phyloP scores from a whole-genome alignment of 2,113 vertebrate species.

The Cyanistes caeruleus region DNA sequence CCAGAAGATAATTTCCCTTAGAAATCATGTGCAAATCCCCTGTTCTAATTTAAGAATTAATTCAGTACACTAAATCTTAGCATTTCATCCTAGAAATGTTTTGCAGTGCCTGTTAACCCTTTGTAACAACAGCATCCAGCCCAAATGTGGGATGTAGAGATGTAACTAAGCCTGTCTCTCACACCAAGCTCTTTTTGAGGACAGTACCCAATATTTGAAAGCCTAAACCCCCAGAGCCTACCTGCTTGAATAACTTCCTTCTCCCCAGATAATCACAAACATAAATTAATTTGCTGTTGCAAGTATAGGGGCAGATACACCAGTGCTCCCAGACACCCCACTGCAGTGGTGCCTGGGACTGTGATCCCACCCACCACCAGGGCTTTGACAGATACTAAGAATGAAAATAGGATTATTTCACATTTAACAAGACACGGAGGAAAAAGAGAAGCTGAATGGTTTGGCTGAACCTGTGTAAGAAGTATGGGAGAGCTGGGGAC shows the following conservation, averaged over 20 bases:
- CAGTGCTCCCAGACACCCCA: not conserved
- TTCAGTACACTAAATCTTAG: conserved; percentile 61
- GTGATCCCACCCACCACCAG: accelerated
- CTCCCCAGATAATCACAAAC: not conserved
- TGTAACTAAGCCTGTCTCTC: not conserved
- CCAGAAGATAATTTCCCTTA: conserved; percentile 70
- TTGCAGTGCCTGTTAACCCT: conserved; percentile 52
- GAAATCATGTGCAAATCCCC: conserved; percentile 70
- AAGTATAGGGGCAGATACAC: not conserved
- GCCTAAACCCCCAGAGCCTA: not conserved
- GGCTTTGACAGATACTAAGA: not conserved
- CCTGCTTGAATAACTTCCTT: not conserved
- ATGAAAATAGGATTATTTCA: not conserved
- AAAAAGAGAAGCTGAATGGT: not conserved
- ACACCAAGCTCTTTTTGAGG: not conserved
- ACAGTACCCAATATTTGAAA: not conserved
- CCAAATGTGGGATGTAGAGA: not conserved
- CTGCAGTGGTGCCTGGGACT: not conserved
- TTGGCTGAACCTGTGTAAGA: not conserved
- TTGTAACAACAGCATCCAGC: not conserved
- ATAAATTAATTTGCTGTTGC: not conserved
- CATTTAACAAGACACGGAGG: not conserved
- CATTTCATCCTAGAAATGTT: conserved; percentile 58
- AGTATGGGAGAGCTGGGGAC: not conserved
- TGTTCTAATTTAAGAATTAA: conserved; percentile 69